Base-by-base conservation (phyloP, 2,113 vertebrate genomes). In the Cephalopterus ornatus region DNA sequence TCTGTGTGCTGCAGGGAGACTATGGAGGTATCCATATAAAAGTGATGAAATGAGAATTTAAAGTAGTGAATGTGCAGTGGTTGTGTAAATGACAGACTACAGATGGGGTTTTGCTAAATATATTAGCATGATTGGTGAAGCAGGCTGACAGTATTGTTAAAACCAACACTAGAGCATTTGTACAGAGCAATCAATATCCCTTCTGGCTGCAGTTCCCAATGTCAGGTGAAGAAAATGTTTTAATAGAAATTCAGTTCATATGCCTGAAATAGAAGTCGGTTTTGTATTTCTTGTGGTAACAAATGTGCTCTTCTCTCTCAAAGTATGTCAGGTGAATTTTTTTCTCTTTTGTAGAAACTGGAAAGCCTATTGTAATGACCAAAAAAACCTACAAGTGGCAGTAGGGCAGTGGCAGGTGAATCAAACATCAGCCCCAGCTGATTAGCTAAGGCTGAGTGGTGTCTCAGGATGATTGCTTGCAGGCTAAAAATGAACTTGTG, bases 201-300 rank as follows among this genome's bases (percentile, higher is more conserved):
- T 80, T 26, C 75, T 59, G 41, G 58, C 78, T 0, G 0, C 67
- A 18, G 88, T 58, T 96, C 33, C 55, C 50, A 20, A 3, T 26
- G 46, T 52, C 90, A 83, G 65, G 39, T 71, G 72, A 92, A 76
- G 50, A 90, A 94, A 94, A 92, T n/a, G 20, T 88, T 96, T 85
- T 85, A 89, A 68, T 30, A 94, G 70, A 75, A 89, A 90, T 88
- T 88, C 55, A 83, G 62, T 70, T 78, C 65, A 33, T 53, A 14
- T 41, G 28, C 76, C 53, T 82, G 33, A 68, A 86, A 24, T 8
- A 17, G 21, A 63, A 21, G 30, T 79, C 32, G 19, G 42, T 53
- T 66, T 92, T 41, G 4, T 73, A 61, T 85, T 92, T 76, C 23
- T 55, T 66, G 62, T 1, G 4, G 61, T 82, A 95, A 94, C 18